Percentiles rank a stretch among this genome's conserved stretches.
These are phyloP conservation scores for Cacoxenus indagator DNA, from an alignment of 2,888 invertebrate species.

Conservation along the genomic window DNA sequence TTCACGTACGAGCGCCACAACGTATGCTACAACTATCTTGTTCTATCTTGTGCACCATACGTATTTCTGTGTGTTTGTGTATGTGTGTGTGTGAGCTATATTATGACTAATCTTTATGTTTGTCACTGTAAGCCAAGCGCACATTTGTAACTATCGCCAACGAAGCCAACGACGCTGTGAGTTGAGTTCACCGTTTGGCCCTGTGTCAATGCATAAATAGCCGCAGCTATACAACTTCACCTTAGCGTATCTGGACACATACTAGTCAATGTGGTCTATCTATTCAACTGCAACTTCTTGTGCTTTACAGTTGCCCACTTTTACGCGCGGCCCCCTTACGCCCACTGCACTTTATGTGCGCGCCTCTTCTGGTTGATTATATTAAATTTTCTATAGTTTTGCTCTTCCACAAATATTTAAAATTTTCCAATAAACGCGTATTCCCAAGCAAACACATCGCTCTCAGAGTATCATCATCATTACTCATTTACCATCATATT, in stretches of 20 bases:
- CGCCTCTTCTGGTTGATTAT: not conserved
- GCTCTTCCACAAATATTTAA: not conserved
- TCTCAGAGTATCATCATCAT: too few species aligned
- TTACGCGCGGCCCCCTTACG: not conserved
- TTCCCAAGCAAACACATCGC: not conserved
- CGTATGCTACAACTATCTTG: not conserved
- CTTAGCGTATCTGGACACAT: not conserved
- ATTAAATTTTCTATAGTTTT: constrained; percentile 1
- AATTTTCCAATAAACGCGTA: not conserved
- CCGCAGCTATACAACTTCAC: not conserved
- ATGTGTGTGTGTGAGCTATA: not conserved
- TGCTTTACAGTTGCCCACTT: not conserved
- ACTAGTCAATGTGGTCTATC: not conserved
- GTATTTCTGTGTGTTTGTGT: not conserved
- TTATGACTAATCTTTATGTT: constrained; percentile 18
- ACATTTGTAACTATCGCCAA: not conserved
- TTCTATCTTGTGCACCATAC: not conserved
- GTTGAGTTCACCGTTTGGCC: not conserved
- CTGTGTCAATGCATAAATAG: not conserved
- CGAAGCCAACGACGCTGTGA: not conserved
- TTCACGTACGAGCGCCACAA: not conserved
- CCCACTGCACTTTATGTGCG: not conserved
- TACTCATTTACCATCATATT: not conserved
- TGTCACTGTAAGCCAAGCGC: constrained; percentile 11
- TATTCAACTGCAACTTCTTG: not conserved